These are phyloP conservation scores for Euphydryas editha DNA, from an alignment of 2,888 invertebrate species.

Conservation along the genomic window DNA sequence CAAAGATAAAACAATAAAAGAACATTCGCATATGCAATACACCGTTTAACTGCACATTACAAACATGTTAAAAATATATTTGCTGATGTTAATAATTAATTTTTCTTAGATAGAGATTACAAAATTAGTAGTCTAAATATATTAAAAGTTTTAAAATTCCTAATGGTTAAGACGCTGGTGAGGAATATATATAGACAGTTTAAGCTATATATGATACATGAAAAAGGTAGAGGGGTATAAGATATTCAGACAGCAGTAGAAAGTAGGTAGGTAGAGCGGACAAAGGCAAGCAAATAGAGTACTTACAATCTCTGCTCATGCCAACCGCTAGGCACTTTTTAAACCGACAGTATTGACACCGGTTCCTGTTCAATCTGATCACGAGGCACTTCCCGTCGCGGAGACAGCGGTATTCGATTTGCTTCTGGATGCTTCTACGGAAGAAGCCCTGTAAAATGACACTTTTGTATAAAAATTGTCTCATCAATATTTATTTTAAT, in stretches of 20 bases:
- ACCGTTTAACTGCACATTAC: neutral
- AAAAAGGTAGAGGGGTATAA: too few relatives aligned
- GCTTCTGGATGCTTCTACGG: conserved; percentile 97
- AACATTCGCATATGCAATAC: conserved; percentile 10
- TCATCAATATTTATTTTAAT: too few relatives aligned
- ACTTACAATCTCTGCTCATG: conserved; percentile 98
- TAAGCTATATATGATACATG: too few relatives aligned
- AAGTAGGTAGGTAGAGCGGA: too few relatives aligned
- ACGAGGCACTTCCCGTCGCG: conserved; percentile 97
- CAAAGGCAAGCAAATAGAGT: conserved; percentile 34
- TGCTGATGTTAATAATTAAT: neutral
- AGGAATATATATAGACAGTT: neutral
- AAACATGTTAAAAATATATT: neutral
- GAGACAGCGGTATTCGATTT: conserved; percentile 97
- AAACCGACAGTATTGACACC: conserved; percentile 98
- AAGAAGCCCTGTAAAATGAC: conserved; percentile 92
- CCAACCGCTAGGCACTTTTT: conserved; percentile 98
- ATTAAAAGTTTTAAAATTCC: too few relatives aligned
- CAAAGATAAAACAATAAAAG: neutral
- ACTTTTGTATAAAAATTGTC: neutral
- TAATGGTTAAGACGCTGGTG: neutral
- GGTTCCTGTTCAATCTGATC: conserved; percentile 95
- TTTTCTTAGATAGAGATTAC: neutral
- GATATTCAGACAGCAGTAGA: too few relatives aligned
- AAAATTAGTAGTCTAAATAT: too few relatives aligned